phyloP scores from a whole-genome alignment of 2,888 invertebrate species.

The Agrochola lota region DNA sequence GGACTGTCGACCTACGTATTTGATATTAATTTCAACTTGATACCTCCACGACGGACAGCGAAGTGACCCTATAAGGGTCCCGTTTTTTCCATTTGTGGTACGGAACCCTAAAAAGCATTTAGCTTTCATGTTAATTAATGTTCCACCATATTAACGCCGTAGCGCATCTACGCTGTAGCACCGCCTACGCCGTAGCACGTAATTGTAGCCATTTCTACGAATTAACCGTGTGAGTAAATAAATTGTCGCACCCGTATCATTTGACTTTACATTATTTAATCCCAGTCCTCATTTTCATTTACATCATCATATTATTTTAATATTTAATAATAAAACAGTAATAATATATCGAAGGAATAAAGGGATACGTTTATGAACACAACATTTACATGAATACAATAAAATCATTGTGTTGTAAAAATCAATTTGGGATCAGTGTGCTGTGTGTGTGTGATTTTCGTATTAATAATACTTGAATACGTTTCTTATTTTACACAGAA shows the following conservation, averaged over 20 bases:
- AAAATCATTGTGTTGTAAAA: neutral
- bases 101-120: neutral
- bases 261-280: conserved; percentile 10
- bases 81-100: neutral
- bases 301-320: neutral
- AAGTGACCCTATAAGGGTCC: neutral
- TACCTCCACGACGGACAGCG: neutral
- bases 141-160: conserved; percentile 5
- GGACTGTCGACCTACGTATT: no score
- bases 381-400: neutral
- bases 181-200: conserved; percentile 32
- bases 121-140: conserved; percentile 12
- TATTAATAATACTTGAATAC: neutral
- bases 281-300: neutral
- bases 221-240: conserved; percentile 13
- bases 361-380: neutral
- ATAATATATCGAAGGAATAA: neutral
- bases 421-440: no score
- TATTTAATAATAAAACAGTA: neutral
- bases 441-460: neutral
- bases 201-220: conserved; percentile 17
- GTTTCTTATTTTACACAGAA: neutral
- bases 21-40: neutral
- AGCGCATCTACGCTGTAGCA: conserved; percentile 22
- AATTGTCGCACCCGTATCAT: neutral